Evolutionary conservation across 1,140 invertebrate species (phyloP), one percentile per base, ranked within the genome.

Genomic region (Nephotettix cincticeps): DNA sequence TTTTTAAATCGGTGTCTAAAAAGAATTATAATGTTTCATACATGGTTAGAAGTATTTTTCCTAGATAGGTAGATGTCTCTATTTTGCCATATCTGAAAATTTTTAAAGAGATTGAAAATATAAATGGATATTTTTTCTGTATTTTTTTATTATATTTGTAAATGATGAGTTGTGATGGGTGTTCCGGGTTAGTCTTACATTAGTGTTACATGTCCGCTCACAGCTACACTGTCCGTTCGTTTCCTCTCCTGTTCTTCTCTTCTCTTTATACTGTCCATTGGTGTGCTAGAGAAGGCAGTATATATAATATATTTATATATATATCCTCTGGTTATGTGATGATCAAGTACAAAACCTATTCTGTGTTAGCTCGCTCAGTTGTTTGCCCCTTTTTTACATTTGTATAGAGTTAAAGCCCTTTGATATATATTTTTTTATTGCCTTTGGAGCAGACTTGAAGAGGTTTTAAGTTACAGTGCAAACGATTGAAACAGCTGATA

Each of bases 261-360:
- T 25, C 21, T 58, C 21, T 58, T 25, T 58, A 58, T 58, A 58
- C 54, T 58, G 21, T 13, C 25, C 4, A 25, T 21, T 25, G 54
- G 14, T 58, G 21, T 25, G 23, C 47, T 19, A 58, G 17, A 58
- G 6, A 25, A 25, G 9, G 54, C 28, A 58, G 28, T 25, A 58
- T 13, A 56, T 58, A 28, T 58, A n/a, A 14, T 21, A 14, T 25
- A 25, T 19, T 64, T 29, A 30, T 64, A 29, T 64, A 68, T 65
- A 56, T 58, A 28, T 58, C 54, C 28, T 21, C 28, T 25, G 54
- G 21, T 64, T 29, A 30, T 64, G 61, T 64, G 61, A 64, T 64
- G 27, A 64, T 17, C 27, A 64, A 64, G 61, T 64, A 64, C 61
- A 64, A 64, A 64, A 64, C 61, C 27, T 25, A 23, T 28, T 63